Base-by-base conservation (phyloP, 1,140 invertebrate genomes). In the Drosophila tani region DNA sequence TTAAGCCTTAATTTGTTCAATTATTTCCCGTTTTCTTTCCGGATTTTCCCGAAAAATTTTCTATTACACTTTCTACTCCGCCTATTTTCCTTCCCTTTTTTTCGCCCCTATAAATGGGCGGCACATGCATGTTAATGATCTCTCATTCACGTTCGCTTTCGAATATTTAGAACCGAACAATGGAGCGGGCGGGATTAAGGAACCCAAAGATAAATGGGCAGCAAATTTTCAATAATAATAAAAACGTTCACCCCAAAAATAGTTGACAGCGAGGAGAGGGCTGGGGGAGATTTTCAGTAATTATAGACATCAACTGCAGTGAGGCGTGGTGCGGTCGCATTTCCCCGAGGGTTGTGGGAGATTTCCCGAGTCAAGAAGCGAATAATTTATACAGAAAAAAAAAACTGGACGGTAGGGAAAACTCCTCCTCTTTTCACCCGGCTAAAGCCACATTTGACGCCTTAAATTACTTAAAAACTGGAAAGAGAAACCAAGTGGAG, bases 321-420 rank as follows among this genome's bases (percentile, higher is more conserved):
- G 46, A 4, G 35, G 11, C 50, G 40, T 50, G 57, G 56, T 40
- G 45, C 35, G 35, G 35, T 35, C 21, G 46, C 41, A 32, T 47
- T 43, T 69, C 69, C 68, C 19, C 50, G 27, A 24, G 69, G 51
- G 41, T 70, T 70, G 69, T 70, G 69, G 51, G 35, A 50, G 69
- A 70, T 70, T 71, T 69, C 11, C 68, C 66, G 17, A 59, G 67
- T 43, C 53, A 73, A 73, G 53, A 73, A 59, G 63, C 74, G 56
- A 68, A 79, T 79, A 79, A 79, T 79, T 79, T 79, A 79, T 79
- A 51, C 75, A 51, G 27, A 70, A 55, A 55, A 71, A 53, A 53
- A 21, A 29, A 40, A 46, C 40, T 41, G 29, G 12, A 9, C 45
- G 11, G 35, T 0, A 14, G 45, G 50, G 24, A 49, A 57, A 71